Base-by-base conservation (phyloP, 2,797 vertebrate genomes). In the Trachops cirrhosus region DNA sequence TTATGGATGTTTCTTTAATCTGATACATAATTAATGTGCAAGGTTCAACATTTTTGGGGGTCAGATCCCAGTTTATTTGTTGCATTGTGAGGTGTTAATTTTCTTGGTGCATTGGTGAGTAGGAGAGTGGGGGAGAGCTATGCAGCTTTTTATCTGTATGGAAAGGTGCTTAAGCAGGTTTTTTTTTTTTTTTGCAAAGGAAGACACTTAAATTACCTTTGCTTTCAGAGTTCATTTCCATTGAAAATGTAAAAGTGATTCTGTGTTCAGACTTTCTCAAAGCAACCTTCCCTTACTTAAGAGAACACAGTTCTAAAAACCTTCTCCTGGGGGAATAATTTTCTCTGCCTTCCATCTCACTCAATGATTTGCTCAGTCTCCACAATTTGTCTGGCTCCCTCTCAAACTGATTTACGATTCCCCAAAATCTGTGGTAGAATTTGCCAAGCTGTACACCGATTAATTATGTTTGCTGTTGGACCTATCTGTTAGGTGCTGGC, bases 11-110 rank as follows among this genome's bases (percentile, higher is more conserved):
- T 98, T 97, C 91, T 96, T 97, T 97, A 95, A 95, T 97, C 97
- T 95, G 91, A 97, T 97, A 90, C 88, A 97, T 97, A 98, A 98
- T 98, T 98, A 96, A 98, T 96, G 67, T 89, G 73, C 67, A 93
- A 74, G 84, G 88, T 97, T 97, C 97, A 97, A 78, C 93, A 93
- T 93, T 86, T 83, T 96, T 94, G 97, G 29, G 78, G 84, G n/a
- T 97, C 54, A 77, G 57, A 67, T 97, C 97, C 57, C 10, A 9
- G 88, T 86, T 96, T 91, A 94, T 54, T 44, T 90, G 92, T 92
- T 96, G 62, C 78, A n/a, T 94, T 84, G 52, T n/a, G 73, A 96
- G 83, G 32, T 88, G 57, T 96, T 96, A 29, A 86, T 93, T 83
- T 93, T 97, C 78, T 95, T 3, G 32, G 34, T 91, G 26, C 6